Evolutionary conservation across 2,113 vertebrate genomes (phyloP), one percentile per base, ranked within the genome.

Genomic region (Charina bottae): DNA sequence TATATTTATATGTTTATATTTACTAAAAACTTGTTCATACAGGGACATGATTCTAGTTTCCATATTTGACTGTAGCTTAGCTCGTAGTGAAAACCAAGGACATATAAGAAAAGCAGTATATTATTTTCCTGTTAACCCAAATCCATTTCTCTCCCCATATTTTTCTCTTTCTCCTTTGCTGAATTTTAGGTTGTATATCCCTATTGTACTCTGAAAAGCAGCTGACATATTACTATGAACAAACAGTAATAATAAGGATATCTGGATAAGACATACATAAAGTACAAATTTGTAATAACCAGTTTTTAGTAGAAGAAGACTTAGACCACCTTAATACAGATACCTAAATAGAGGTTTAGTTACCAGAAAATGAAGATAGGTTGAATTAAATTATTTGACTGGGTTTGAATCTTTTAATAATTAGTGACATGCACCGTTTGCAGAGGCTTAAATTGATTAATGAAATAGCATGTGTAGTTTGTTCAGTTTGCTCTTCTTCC

Each of bases 401-500:
- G 64, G 0, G 95, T 97, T 96, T 95, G 93, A 92, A 95, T 94
- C 93, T 89, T 95, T 96, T 96, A 97, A 93, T 2, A 0, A 2
- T 94, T 94, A 96, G 95, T 95, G 95, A 94, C 58, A 0, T 94
- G 92, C 60, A 42, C 53, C 95, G 90, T 91, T 95, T 94, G 93
- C 95, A 83, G 86, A 84, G 92, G 93, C 96, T 96, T 95, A 95
- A 96, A 97, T 93, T 95, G 96, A 97, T 97, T 97, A 97, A 97
- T 94, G 95, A 88, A 90, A 95, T 93, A 93, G 93, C 55, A 92
- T 95, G 94, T 92, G 96, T 96, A 96, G 94, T 93, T 92, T 96
- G 94, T 95, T 97, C 96, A 95, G 9, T 72, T 49, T 92, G 37
- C 62, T 83, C 2, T 37, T 54, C 33, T 86, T 92, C 89, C 83